Conservation (phyloP, 2,888 invertebrate species). For the Tenthredo mesomela region DNA sequence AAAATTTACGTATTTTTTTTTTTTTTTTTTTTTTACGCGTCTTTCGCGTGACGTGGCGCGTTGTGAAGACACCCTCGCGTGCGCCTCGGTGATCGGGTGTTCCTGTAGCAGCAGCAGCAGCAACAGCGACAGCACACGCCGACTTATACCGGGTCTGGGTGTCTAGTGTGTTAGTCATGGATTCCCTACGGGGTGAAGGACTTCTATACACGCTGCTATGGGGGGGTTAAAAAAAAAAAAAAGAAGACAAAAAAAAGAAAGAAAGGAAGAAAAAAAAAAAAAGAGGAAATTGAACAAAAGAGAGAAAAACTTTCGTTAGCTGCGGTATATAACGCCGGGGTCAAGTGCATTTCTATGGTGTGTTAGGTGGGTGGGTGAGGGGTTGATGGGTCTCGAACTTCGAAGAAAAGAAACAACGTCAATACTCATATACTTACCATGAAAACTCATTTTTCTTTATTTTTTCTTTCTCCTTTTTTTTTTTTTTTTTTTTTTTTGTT, state of each 20-base stretch:
- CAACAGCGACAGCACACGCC: conserved; percentile 9
- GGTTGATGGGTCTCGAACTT: background rate
- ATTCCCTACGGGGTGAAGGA: conserved; percentile 53
- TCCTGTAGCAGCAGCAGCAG: background rate
- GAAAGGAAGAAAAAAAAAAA: background rate
- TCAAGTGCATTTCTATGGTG: conserved; percentile 53
- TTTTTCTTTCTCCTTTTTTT: background rate
- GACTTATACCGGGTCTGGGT: conserved; percentile 20
- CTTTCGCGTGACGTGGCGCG: conserved; percentile 30
- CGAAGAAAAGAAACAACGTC: background rate
- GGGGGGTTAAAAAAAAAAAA: conserved; percentile 45
- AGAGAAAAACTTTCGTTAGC: background rate
- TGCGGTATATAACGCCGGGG: conserved; percentile 27
- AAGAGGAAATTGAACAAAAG: background rate
- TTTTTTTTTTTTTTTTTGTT: background rate
- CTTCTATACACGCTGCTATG: conserved; percentile 41
- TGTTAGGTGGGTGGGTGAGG: background rate
- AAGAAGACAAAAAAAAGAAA: background rate
- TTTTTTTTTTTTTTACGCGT: background rate
- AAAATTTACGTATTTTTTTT: background rate
- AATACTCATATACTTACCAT: background rate
- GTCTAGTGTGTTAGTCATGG: conserved; percentile 54
- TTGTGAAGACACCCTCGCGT: conserved; percentile 40
- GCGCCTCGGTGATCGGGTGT: conserved; percentile 5
- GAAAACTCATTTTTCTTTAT: background rate